A percentile compares a stretch with the other conserved stretches of the same genome.
These are phyloP conservation scores for Proisotoma minuta DNA, from an alignment of 2,888 invertebrate genomes.

Conservation along the genomic window DNA sequence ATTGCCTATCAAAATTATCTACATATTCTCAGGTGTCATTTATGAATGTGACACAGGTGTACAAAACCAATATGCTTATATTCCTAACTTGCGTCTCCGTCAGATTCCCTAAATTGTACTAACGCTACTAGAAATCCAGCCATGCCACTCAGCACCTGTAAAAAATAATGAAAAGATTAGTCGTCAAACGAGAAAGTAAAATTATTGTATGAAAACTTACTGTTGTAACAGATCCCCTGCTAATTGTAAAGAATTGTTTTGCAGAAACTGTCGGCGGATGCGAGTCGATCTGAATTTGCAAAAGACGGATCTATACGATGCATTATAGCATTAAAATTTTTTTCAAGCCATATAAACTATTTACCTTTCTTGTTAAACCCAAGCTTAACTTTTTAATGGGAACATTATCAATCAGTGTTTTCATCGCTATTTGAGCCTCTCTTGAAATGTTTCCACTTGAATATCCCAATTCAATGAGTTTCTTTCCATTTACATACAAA, in stretches of 20 bases:
- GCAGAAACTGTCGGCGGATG: slow-evolving; percentile 33
- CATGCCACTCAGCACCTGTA: slow-evolving; percentile 27
- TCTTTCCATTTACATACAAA: slow-evolving; percentile 10
- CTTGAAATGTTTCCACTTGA: slow-evolving; percentile 15
- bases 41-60: too few relatives aligned
- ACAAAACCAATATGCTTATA: too few relatives aligned
- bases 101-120: slow-evolving; percentile 25
- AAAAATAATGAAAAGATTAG: not conserved
- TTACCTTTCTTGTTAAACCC: slow-evolving; percentile 10
- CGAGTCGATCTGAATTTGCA: slow-evolving; percentile 20
- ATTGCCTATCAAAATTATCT: too few relatives aligned
- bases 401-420: slow-evolving; percentile 8
- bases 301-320: slow-evolving; percentile 25
- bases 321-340: too few relatives aligned
- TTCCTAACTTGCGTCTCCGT: not conserved
- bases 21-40: too few relatives aligned
- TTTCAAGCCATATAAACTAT: not conserved
- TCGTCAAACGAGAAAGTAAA: not conserved
- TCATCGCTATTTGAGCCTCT: slow-evolving; percentile 10
- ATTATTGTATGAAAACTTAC: slow-evolving; percentile 14
- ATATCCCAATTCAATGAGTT: slow-evolving; percentile 18
- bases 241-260: slow-evolving; percentile 28
- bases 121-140: slow-evolving; percentile 32
- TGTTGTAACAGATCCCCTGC: slow-evolving; percentile 26
- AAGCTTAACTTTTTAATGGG: slow-evolving; percentile 9